These are phyloP conservation scores for Troides aeacus DNA, from an alignment of 2,888 invertebrate genomes.

Conservation along the genomic window DNA sequence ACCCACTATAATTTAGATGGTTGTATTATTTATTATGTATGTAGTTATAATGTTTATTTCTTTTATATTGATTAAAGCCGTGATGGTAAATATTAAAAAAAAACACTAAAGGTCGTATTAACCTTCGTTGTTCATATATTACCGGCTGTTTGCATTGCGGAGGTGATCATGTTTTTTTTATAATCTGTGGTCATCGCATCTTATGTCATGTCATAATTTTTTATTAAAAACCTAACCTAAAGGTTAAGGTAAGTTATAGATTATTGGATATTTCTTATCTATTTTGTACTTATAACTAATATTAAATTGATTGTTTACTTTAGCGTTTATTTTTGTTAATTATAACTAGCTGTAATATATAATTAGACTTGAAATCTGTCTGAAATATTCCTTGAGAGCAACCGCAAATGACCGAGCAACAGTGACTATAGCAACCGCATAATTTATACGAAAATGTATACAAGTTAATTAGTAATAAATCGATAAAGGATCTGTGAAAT, in stretches of 20 bases:
- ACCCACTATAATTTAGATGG: no score
- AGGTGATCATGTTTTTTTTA: constrained; percentile 16
- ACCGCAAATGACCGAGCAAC: no score
- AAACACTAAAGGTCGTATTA: constrained; percentile 13
- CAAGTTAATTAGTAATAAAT: no score
- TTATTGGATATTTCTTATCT: no score
- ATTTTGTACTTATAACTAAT: not conserved
- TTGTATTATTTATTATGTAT: no score
- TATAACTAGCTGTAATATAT: no score
- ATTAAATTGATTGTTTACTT: not conserved
- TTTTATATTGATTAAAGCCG: not conserved
- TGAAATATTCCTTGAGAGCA: no score
- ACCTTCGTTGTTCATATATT: constrained; percentile 6
- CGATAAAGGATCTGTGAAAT: no score
- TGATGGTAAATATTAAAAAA: constrained; percentile 1
- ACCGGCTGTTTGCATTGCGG: constrained; percentile 4
- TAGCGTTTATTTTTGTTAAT: not conserved
- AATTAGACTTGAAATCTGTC: no score
- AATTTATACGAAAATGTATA: no score
- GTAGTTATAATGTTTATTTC: not conserved
- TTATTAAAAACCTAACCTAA: not conserved
- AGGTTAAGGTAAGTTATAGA: no score
- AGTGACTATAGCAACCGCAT: no score
- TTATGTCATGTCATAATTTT: constrained; percentile 4
- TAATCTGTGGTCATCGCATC: constrained; percentile 3